Base-by-base conservation (phyloP, 53 echinoderm and acorn worm species). In the Crossaster papposus region DNA sequence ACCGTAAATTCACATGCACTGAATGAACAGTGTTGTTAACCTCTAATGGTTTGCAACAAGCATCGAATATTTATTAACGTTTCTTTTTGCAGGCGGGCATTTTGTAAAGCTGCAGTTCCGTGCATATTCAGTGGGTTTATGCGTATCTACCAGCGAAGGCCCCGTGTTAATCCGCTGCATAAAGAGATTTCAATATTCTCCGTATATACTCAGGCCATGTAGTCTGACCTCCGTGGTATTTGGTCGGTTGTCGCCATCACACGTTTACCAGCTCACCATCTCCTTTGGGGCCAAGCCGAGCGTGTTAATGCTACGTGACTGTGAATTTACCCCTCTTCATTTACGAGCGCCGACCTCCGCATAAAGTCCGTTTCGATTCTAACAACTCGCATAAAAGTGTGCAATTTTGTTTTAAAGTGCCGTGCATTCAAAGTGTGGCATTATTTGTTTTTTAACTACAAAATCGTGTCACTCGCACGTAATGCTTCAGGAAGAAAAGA, bases 291-390 rank as follows among this genome's bases (percentile, higher is more conserved):
- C 54, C 53, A 11, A 85, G 85, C 72, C 54, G 72, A 85, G 54
- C 87, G 62, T 77, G 77, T 36, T 77, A 77, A 75, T 76, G 87
- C 87, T 87, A 77, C 87, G 87, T 87, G 87, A 87, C 87, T 87
- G 54, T 62, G 87, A 87, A 77, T 87, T 76, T 58, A 77, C 62
- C 77, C 77, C 30, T 26, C 58, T 22, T 77, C 63, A 77, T 86
- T 85, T 52, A 36, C 65, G 65, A 65, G 35, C 23, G 33, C 12
- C 82, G 37, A 64, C 81, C 58, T 35, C 3, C 33, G 80, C 13
- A 68, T 62, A 62, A 26, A 68, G 68, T 28, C 68, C 28, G 28
- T 68, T 68, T 68, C 68, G 28, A 68, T 68, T 68, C 68, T n/a
- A 28, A n/a, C 11, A 68, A 68, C 68, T 68, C 68, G 10, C n/a